These are phyloP conservation scores for Pheosia tremula DNA, from an alignment of 2,888 invertebrate genomes.

Conservation along the genomic window DNA sequence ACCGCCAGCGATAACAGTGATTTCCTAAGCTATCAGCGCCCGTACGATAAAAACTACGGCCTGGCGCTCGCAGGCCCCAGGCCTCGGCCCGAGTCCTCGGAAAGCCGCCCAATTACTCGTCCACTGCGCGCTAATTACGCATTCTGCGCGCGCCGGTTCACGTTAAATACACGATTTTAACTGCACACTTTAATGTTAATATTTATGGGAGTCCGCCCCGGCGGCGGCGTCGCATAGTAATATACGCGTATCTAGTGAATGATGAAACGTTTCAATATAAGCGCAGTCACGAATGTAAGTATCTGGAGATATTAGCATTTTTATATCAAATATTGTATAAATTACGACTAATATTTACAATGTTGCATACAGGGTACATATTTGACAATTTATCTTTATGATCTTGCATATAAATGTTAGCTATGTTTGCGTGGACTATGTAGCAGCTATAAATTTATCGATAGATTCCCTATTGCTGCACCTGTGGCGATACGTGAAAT, in stretches of 20 bases:
- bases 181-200: conserved; percentile 22
- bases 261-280: conserved; percentile 13
- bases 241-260: conserved; percentile 12
- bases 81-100: conserved; percentile 6
- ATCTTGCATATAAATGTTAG: background rate
- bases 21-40: conserved; percentile 26
- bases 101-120: conserved; percentile 19
- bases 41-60: conserved; percentile 25
- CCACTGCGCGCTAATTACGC: conserved; percentile 24
- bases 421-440: background rate
- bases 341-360: conserved; percentile 1
- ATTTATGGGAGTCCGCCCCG: conserved; percentile 18
- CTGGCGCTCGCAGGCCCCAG: conserved; percentile 5
- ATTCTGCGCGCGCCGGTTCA: conserved; percentile 20
- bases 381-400: conserved; percentile 9
- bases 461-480: background rate
- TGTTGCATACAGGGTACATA: conserved; percentile 10
- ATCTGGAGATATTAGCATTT: background rate
- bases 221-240: conserved; percentile 12
- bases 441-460: background rate
- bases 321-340: background rate
- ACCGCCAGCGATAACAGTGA: conserved; percentile 29
- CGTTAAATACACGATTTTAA: conserved; percentile 24
- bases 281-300: conserved; percentile 12
- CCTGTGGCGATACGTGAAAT: background rate